Conservation (phyloP, 2,113 vertebrate genomes). For the Sisor rabdophorus region DNA sequence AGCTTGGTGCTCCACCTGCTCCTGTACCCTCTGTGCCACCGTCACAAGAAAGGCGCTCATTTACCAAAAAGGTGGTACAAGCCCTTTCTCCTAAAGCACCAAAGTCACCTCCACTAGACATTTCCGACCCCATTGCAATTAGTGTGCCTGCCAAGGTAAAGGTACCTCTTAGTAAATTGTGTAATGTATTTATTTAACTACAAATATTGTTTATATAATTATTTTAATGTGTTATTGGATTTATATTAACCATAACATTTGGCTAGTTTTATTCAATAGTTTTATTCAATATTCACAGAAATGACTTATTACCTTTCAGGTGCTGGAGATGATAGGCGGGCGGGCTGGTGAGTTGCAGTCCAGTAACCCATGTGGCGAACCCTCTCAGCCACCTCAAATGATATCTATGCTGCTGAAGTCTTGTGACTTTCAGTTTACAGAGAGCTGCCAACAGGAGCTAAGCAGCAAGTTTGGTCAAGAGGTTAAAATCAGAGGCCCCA, state of each 20-base stretch:
- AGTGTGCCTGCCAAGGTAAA: constrained; percentile 70
- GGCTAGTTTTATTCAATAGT: not conserved
- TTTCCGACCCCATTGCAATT: constrained; percentile 70
- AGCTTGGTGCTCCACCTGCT: constrained; percentile 7
- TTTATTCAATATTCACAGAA: not conserved
- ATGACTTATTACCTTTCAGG: constrained; percentile 41
- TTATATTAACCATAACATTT: not conserved
- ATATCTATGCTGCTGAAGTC: constrained; percentile 71
- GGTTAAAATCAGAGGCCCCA: constrained; percentile 48
- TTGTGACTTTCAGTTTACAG: constrained; percentile 67
- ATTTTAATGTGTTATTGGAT: not conserved
- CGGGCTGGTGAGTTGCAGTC: constrained; percentile 57
- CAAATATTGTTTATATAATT: not conserved
- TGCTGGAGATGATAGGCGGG: constrained; percentile 71
- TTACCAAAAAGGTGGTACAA: constrained; percentile 62
- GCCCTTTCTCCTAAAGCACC: constrained; percentile 61
- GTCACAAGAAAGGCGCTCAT: constrained; percentile 58
- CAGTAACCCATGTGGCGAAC: constrained; percentile 44
- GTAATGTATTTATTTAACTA: not conserved
- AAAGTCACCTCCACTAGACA: constrained; percentile 64
- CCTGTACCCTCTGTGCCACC: constrained; percentile 38
- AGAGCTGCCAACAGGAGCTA: constrained; percentile 67
- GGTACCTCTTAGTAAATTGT: not conserved
- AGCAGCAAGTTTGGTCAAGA: constrained; percentile 61
- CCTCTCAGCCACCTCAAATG: constrained; percentile 64